phyloP scores from a whole-genome alignment of 1,140 invertebrate species.

The Choristoneura fumiferana region DNA sequence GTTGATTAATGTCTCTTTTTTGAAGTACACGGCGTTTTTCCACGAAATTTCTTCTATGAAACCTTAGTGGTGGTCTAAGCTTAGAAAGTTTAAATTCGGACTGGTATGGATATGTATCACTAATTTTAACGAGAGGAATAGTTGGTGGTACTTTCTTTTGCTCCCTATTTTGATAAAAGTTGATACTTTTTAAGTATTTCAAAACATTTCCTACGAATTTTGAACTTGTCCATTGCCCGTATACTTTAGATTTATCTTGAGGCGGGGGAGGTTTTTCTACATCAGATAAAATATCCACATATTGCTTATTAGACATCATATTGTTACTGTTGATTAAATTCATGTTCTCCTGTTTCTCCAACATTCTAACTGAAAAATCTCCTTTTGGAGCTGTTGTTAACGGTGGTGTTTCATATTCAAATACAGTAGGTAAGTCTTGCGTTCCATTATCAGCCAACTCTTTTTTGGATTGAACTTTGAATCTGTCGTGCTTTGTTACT shows the following conservation, averaged over 20 bases:
- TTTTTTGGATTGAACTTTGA: constrained; percentile 28
- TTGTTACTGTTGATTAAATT: constrained; percentile 13
- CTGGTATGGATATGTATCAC: constrained; percentile 61
- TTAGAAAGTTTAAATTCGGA: constrained; percentile 51
- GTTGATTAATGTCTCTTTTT: constrained; percentile 41
- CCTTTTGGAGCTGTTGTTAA: constrained; percentile 23
- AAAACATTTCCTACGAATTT: constrained; percentile 60
- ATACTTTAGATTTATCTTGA: constrained; percentile 43
- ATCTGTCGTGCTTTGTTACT: constrained; percentile 37
- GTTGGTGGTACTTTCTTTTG: constrained; percentile 46
- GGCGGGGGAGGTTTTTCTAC: constrained; percentile 43
- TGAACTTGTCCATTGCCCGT: constrained; percentile 59
- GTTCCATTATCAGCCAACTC: constrained; percentile 24
- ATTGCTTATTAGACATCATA: constrained; percentile 29
- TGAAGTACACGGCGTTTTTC: constrained; percentile 35
- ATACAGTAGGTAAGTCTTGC: constrained; percentile 32
- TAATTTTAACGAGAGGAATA: constrained; percentile 50
- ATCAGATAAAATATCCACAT: constrained; percentile 34
- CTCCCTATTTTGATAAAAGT: constrained; percentile 41
- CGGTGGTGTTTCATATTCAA: constrained; percentile 56
- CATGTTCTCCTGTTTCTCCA: constrained; percentile 7
- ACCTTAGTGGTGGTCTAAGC: constrained; percentile 40
- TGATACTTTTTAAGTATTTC: constrained; percentile 61
- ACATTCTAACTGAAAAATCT: constrained; percentile 18
- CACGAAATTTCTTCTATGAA: constrained; percentile 43